Evolutionary conservation across 2,797 vertebrate species (phyloP).

Genomic region (Ceryle rudis): DNA sequence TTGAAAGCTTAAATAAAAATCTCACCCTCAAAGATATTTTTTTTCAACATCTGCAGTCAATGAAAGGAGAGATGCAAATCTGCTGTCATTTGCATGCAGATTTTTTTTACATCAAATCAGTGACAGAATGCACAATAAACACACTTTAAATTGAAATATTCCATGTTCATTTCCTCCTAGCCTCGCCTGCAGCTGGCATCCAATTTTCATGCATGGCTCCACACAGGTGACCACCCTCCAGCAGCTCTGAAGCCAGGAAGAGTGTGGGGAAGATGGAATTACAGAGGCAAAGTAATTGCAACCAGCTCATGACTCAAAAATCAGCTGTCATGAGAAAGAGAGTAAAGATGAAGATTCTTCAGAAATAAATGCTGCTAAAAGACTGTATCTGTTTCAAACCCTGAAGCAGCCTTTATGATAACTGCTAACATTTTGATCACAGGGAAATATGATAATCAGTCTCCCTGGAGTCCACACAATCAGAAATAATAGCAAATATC

Average conservation of each 20-base stretch:
- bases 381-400: constrained; percentile 40
- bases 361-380: constrained; percentile 56
- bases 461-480: background rate
- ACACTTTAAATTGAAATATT: constrained; percentile 67
- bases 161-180: constrained; percentile 66
- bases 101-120: constrained; percentile 70
- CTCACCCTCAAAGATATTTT: background rate
- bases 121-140: constrained; percentile 67
- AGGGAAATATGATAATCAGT: constrained; percentile 17
- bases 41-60: constrained; percentile 70
- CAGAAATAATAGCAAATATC: constrained; percentile 20
- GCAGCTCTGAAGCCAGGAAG: constrained; percentile 44
- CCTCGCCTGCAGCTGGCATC: constrained; percentile 61
- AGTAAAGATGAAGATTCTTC: constrained; percentile 44
- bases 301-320: constrained; percentile 60
- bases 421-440: constrained; percentile 51
- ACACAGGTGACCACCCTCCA: constrained; percentile 66
- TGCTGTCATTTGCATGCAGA: constrained; percentile 67
- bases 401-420: constrained; percentile 38
- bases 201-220: constrained; percentile 46
- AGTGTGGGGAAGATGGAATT: constrained; percentile 57
- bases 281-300: constrained; percentile 65
- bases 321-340: constrained; percentile 36
- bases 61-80: constrained; percentile 71
- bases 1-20: background rate